Evolutionary conservation across 2,888 invertebrate genomes (phyloP), one percentile per base, ranked within the genome.

Genomic region (Lottia gigantea): DNA sequence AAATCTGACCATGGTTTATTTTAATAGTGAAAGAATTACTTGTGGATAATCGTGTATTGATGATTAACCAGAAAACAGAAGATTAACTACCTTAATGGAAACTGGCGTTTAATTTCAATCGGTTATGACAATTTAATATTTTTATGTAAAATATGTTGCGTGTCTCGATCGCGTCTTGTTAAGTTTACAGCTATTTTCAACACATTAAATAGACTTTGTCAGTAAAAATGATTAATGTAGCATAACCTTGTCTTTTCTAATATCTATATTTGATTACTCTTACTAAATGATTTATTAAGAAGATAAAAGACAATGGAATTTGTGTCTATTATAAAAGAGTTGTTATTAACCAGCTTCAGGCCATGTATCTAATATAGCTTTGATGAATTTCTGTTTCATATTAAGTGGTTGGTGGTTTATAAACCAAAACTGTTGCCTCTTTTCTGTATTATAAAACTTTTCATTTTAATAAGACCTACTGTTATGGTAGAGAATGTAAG

Each of bases 141-240:
- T 55, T 55, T 55, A 23, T 23, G 19, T 55, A 55, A 55, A 55
- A 55, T 15, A 55, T 55, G 55, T 55, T 55, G 55, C 55, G 55
- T 55, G 55, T 23, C 55, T 55, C 23, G 23, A 2, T 55, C 19
- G 55, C 55, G 19, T 55, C 55, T 40, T 40, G 40, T 40, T 40
- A 23, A 23, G 55, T 55, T 55, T 55, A 55, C 23, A 55, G 19
- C 23, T 55, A 55, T 55, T 55, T 55, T 55, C 23, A 55, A 55
- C 55, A 55, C 19, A 55, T 55, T 55, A 23, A 40, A 55, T 55
- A 55, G 55, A 55, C 23, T 55, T 55, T 55, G 55, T 55, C 55
- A 55, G 55, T 55, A 23, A 40, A 40, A 40, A 40, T 40, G 40
- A 40, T 40, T 40, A 40, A 23, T 23, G 19, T 23, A 23, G 55